These are phyloP conservation scores for Arrhopalites spinosus DNA, from an alignment of 2,888 invertebrate genomes.

Conservation along the genomic window DNA sequence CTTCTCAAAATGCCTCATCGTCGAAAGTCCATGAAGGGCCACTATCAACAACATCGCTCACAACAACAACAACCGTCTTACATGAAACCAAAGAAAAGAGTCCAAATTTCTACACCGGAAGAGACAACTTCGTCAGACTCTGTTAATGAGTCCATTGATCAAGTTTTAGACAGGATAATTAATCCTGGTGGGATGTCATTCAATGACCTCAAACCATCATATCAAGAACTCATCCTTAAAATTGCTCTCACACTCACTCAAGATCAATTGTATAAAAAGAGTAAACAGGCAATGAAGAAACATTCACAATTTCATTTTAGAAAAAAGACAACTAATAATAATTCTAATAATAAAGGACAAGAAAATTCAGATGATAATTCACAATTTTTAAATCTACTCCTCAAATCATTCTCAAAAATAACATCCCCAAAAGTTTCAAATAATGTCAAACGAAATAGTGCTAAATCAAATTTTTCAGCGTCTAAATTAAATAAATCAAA, in stretches of 20 bases:
- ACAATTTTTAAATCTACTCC: slow-evolving; percentile 53
- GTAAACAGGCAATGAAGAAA: slow-evolving; percentile 85
- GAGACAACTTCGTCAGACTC: slow-evolving; percentile 49
- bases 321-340: not conserved
- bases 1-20: slow-evolving; percentile 50
- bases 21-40: slow-evolving; percentile 47
- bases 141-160: slow-evolving; percentile 52
- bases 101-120: slow-evolving; percentile 55
- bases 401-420: slow-evolving; percentile 55
- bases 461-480: not conserved
- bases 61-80: not conserved
- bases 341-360: not conserved
- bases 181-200: slow-evolving; percentile 92
- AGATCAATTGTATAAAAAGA: slow-evolving; percentile 86
- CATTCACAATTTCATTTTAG: slow-evolving; percentile 64
- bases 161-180: slow-evolving; percentile 76
- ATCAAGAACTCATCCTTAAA: slow-evolving; percentile 86
- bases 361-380: slow-evolving; percentile 51
- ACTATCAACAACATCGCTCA: not conserved
- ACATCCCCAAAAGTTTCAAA: slow-evolving; percentile 24
- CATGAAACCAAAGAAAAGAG: slow-evolving; percentile 53
- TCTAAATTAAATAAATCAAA: not conserved
- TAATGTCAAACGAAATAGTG: not conserved
- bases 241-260: slow-evolving; percentile 87
- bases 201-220: slow-evolving; percentile 87